A percentile compares a stretch with the other conserved stretches of the same genome.
These are phyloP conservation scores for Drosophila neoperkinsi DNA, from an alignment of 2,888 invertebrate genomes.

Conservation along the genomic window DNA sequence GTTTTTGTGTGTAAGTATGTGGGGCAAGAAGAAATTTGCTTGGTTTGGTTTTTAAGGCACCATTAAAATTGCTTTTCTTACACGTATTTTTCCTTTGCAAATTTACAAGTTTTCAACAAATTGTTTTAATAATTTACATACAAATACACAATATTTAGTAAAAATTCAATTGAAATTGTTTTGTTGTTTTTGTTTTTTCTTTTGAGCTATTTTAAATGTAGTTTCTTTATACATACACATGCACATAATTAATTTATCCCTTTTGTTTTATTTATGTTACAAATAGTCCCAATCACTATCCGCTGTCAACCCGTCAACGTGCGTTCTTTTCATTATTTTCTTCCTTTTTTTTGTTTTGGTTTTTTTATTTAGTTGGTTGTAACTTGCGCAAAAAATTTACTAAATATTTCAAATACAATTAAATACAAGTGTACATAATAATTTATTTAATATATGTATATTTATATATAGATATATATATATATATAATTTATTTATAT, in stretches of 20 bases:
- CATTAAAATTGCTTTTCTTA: constrained; percentile 85
- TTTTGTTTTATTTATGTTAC: constrained; percentile 50
- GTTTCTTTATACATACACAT: constrained; percentile 48
- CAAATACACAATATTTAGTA: constrained; percentile 64
- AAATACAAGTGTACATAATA: constrained; percentile 81
- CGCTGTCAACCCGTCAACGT: constrained; percentile 64
- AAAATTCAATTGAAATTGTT: constrained; percentile 69
- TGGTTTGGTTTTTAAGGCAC: constrained; percentile 85
- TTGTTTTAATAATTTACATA: constrained; percentile 67
- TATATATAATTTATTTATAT: constrained; percentile 63
- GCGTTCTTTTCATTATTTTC: constrained; percentile 21
- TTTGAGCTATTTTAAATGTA: constrained; percentile 70
- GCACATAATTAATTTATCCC: constrained; percentile 70
- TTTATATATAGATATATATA: constrained; percentile 65
- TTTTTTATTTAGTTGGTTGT: constrained; percentile 53
- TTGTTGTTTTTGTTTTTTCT: constrained; percentile 1
- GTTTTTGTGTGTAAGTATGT: constrained; percentile 49
- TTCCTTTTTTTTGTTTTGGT: constrained; percentile 3
- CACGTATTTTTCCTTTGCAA: constrained; percentile 84
- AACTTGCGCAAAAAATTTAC: constrained; percentile 82
- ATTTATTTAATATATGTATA: constrained; percentile 76
- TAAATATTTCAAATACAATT: constrained; percentile 82
- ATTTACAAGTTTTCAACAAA: constrained; percentile 81
- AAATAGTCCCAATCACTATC: constrained; percentile 70
- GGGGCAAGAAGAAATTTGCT: constrained; percentile 82